Evolutionary conservation across 2,113 vertebrate genomes (phyloP), one percentile per base, ranked within the genome.

Genomic region (Oncorhynchus tshawytscha): DNA sequence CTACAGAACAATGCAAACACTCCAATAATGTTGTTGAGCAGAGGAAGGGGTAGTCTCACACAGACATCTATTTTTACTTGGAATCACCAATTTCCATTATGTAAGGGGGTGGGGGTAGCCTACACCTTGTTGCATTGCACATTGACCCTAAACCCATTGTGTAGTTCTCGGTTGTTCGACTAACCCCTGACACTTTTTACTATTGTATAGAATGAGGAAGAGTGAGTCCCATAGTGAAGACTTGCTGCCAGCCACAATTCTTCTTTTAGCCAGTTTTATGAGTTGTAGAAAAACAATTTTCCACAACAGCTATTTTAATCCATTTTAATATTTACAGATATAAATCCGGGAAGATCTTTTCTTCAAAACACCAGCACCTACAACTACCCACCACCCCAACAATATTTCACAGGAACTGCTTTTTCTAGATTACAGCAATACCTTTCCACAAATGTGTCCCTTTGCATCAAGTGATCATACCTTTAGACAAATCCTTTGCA

Each of bases 291-390:
- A 67, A 75, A 57, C 31, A 75, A 83, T 60, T 83, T 82, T 80
- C 79, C 80, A 77, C 83, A 76, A 79, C 29, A 76, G 80, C 75
- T 74, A 83, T 81, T 84, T 80, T 29, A 87, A 82, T 78, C 77
- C 79, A 80, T 78, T 86, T 87, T 81, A 83, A 85, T 88, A 84
- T 83, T 82, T 85, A 85, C 84, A 88, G 81, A 80, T 83, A 84
- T 77, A 79, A 85, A 86, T 80, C 78, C 75, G 66, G 68, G 66
- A 74, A 73, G 78, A 72, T 77, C 45, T 48, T 74, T 74, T 68
- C 45, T 20, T 74, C 74, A 74, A 76, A 85, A 82, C 79, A 84
- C 79, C 78, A 83, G 79, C 78, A 82, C 82, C 78, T 81, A 83
- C 48, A 78, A 73, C 84, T 80, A 82, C 78, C 82, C 88, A 78